A percentile compares a stretch with the other conserved stretches of the same genome.
These are phyloP conservation scores for Dinomys branickii DNA, from an alignment of 2,113 vertebrate species.

Conservation along the genomic window DNA sequence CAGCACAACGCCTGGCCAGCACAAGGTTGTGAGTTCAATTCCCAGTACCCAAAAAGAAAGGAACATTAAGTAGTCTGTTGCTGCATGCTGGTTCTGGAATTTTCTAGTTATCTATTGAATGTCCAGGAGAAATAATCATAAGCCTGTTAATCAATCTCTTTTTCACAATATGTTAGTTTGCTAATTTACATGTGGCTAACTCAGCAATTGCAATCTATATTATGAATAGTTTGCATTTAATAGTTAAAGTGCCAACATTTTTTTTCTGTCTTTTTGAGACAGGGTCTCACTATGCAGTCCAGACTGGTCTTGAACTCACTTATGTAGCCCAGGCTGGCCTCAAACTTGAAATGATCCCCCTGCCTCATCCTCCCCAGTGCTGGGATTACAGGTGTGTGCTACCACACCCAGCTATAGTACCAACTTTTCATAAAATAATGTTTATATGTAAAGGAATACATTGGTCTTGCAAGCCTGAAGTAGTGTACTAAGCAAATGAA, in stretches of 20 bases:
- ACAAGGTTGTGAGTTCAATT: too few species aligned
- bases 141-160: conserved; percentile 52
- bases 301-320: too few species aligned
- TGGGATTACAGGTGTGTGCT: too few species aligned
- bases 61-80: neutral
- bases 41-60: neutral
- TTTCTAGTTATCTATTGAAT: neutral
- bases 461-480: conserved; percentile 60
- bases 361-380: too few species aligned
- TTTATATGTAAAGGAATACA: conserved; percentile 41
- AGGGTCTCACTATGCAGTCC: too few species aligned
- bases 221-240: conserved; percentile 53
- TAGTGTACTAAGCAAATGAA: conserved; percentile 66
- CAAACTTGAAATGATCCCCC: too few species aligned
- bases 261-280: neutral
- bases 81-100: neutral
- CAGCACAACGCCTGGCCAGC: too few species aligned
- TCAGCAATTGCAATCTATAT: conserved; percentile 21
- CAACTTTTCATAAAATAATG: conserved; percentile 65
- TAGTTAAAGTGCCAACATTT: conserved; percentile 47
- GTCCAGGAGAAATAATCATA: conserved; percentile 9
- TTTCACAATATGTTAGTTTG: conserved; percentile 36
- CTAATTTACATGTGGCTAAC: conserved; percentile 41
- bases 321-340: too few species aligned
- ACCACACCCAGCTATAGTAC: neutral